These are phyloP conservation scores for Holothuria glaberrima DNA, from an alignment of 35 echinoderm and acorn worm species.

Conservation along the genomic window DNA sequence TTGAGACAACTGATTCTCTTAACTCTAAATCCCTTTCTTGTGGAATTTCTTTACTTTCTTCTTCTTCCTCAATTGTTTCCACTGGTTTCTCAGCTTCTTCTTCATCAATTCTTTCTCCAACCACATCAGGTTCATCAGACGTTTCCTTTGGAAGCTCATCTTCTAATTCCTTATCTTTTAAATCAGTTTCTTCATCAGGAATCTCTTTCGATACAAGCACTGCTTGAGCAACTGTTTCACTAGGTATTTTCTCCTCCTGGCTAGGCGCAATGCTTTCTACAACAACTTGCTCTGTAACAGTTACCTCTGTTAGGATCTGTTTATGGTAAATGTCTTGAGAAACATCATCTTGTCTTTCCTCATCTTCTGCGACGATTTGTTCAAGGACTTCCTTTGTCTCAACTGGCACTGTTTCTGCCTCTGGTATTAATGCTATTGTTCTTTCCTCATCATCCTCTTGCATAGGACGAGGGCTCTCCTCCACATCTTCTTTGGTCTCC, in stretches of 20 bases:
- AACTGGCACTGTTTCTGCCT: slow-evolving; percentile 18
- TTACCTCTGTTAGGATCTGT: slow-evolving; percentile 5
- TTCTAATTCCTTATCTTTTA: background rate
- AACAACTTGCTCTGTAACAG: background rate
- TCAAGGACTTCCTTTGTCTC: background rate
- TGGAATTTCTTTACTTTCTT: no score
- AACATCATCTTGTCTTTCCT: background rate
- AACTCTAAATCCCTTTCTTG: no score
- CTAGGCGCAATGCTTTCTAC: background rate
- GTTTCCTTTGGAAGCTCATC: slow-evolving; percentile 8
- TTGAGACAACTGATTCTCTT: no score
- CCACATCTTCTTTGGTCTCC: background rate
- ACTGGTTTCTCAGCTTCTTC: background rate
- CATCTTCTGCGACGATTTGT: slow-evolving; percentile 27
- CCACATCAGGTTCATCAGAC: slow-evolving; percentile 5
- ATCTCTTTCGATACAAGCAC: background rate
- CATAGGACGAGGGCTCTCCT: no score
- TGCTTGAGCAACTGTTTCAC: background rate
- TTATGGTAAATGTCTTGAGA: background rate
- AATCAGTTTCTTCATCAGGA: slow-evolving; percentile 30
- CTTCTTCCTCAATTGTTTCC: no score
- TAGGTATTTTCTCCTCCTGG: background rate
- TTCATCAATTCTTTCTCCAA: slow-evolving; percentile 27
- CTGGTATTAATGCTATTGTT: background rate
- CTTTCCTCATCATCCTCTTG: background rate